Conservation (phyloP, 2,113 vertebrate genomes). For the Elephantulus edwardii region DNA sequence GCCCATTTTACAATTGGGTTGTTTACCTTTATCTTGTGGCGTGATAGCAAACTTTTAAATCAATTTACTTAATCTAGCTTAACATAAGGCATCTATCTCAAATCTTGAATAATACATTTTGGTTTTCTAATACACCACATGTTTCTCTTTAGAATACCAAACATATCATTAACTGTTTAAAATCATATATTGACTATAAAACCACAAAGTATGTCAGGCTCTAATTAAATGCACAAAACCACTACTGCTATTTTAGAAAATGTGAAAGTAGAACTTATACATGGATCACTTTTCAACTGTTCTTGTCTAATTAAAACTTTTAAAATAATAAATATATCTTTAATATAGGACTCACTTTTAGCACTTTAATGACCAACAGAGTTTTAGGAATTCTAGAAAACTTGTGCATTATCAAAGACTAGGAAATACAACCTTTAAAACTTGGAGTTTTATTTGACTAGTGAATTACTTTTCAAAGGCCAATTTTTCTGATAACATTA, state of each 20-base stretch:
- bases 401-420: not conserved
- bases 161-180: slow-evolving; percentile 3
- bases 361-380: not conserved
- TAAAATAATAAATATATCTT: not conserved
- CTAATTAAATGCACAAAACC: slow-evolving; percentile 3
- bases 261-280: not conserved
- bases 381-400: not conserved
- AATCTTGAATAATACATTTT: slow-evolving; percentile 44
- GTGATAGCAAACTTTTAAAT: too few species aligned
- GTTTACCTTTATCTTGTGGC: too few species aligned
- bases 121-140: not conserved
- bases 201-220: not conserved
- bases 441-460: not conserved
- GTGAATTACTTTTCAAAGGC: slow-evolving; percentile 5
- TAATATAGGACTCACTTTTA: not conserved
- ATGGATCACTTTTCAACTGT: not conserved
- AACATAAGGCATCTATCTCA: not conserved
- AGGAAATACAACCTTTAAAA: not conserved
- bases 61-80: slow-evolving; percentile 14
- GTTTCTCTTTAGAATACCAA: not conserved
- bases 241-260: slow-evolving; percentile 9
- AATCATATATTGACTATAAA: slow-evolving; percentile 15
- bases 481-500: not conserved
- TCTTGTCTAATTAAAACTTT: not conserved
- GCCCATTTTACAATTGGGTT: too few species aligned